phyloP scores from a whole-genome alignment of 2,888 invertebrate genomes.

The Mythimna vitellina region DNA sequence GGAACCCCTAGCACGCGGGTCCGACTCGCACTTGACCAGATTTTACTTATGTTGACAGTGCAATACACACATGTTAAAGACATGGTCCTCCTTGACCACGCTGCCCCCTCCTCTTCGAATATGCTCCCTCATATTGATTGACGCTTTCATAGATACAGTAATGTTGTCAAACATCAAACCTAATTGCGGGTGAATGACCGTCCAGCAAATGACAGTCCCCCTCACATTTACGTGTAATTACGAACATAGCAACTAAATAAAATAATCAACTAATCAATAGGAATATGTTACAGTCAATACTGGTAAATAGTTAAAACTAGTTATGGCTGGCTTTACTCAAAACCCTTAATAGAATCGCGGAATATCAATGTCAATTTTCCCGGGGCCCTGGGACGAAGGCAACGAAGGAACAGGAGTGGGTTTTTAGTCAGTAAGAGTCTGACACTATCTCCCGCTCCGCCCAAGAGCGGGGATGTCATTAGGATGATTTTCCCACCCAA shows the following conservation, averaged over 20 bases:
- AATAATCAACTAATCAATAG: constrained; percentile 40
- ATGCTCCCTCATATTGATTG: background rate
- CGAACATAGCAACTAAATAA: constrained; percentile 28
- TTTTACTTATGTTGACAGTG: background rate
- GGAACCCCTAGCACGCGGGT: no score
- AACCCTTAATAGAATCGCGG: no score
- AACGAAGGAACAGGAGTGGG: no score
- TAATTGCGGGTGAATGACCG: constrained; percentile 34
- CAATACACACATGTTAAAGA: background rate
- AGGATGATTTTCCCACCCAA: no score
- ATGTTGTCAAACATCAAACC: constrained; percentile 1
- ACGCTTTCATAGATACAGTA: constrained; percentile 1
- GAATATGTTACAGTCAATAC: background rate
- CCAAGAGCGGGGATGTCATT: no score
- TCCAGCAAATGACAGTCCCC: constrained; percentile 8
- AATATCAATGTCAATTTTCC: no score
- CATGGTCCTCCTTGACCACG: background rate
- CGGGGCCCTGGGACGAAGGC: no score
- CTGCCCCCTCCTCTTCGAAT: background rate
- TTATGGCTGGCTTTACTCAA: no score
- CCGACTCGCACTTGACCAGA: no score
- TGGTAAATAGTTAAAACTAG: no score
- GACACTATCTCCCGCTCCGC: no score
- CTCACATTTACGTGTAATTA: constrained; percentile 24
- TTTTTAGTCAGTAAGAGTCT: no score